phyloP scores from a whole-genome alignment of 1,140 invertebrate species.

The Aphidius ervi region DNA sequence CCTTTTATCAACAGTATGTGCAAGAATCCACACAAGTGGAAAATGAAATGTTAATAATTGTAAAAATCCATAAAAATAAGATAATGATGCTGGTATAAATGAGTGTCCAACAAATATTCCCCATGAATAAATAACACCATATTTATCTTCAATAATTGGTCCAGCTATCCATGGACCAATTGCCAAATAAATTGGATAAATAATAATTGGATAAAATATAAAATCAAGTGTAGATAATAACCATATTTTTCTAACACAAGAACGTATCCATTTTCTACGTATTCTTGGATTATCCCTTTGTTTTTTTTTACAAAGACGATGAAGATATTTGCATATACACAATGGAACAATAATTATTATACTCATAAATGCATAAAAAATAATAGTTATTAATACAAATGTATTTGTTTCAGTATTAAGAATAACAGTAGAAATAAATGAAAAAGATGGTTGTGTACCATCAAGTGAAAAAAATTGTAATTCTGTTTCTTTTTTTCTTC shows the following conservation, averaged over 20 bases:
- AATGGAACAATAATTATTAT: constrained; percentile 63
- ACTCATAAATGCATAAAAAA: constrained; percentile 52
- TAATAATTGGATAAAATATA: constrained; percentile 69
- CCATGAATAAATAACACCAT: constrained; percentile 83
- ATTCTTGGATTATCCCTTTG: constrained; percentile 55
- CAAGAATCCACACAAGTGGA: constrained; percentile 66
- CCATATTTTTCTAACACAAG: constrained; percentile 66
- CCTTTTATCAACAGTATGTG: constrained; percentile 59
- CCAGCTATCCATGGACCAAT: constrained; percentile 82
- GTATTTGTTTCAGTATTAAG: constrained; percentile 70
- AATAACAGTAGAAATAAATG: constrained; percentile 62
- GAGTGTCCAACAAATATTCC: constrained; percentile 74
- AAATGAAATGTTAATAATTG: constrained; percentile 66
- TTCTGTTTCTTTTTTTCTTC: constrained; percentile 54
- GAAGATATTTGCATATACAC: constrained; percentile 55
- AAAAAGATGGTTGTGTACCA: constrained; percentile 63
- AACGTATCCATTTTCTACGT: constrained; percentile 52
- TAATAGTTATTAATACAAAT: constrained; percentile 58
- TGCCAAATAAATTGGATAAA: constrained; percentile 68
- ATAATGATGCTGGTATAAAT: constrained; percentile 75
- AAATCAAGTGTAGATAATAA: constrained; percentile 68
- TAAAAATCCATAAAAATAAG: constrained; percentile 75
- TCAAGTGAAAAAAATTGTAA: constrained; percentile 75
- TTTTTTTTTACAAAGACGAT: constrained; percentile 53
- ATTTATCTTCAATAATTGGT: constrained; percentile 75